These are phyloP conservation scores for Hydrolagus colliei DNA, from an alignment of 2,797 vertebrate species.

Conservation along the genomic window DNA sequence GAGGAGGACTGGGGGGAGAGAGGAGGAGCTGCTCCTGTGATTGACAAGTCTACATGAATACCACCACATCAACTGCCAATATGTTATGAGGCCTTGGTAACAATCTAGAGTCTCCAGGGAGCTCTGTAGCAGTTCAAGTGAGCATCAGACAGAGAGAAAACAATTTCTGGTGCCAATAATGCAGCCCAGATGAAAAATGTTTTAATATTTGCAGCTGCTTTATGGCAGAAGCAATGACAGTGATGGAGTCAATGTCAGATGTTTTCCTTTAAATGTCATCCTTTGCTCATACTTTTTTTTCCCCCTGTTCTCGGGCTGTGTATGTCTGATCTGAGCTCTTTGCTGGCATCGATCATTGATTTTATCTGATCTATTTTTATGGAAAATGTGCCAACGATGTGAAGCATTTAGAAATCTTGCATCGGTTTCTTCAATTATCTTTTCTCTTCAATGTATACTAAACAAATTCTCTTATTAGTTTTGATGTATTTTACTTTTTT, in stretches of 20 bases:
- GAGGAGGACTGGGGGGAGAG: conserved; percentile 42
- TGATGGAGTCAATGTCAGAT: conserved; percentile 99
- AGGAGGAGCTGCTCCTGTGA: conserved; percentile 68
- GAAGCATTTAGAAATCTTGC: conserved; percentile 17
- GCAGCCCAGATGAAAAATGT: conserved; percentile 98
- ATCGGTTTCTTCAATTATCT: conserved; percentile 28
- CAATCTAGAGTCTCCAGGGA: conserved; percentile 89
- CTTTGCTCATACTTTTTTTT: conserved; percentile 70
- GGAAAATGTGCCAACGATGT: conserved; percentile 85
- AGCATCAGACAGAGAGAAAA: conserved; percentile 98
- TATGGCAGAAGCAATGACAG: conserved; percentile 95
- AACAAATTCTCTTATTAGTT: conserved; percentile 32
- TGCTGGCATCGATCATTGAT: conserved; percentile 94
- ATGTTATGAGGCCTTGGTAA: conserved; percentile 94
- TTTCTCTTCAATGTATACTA: conserved; percentile 24
- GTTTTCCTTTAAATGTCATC: conserved; percentile 98
- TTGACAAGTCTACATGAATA: conserved; percentile 90
- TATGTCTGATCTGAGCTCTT: conserved; percentile 65
- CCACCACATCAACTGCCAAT: conserved; percentile 95
- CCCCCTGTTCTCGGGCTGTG: conserved; percentile 59
- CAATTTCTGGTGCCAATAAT: conserved; percentile 99
- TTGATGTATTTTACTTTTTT: conserved; percentile 30
- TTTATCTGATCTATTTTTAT: conserved; percentile 72
- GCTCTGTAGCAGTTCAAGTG: conserved; percentile 83
- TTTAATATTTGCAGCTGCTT: conserved; percentile 99